Evolutionary conservation across 1,140 invertebrate genomes (phyloP).

Genomic region (Euwallacea fornicatus): DNA sequence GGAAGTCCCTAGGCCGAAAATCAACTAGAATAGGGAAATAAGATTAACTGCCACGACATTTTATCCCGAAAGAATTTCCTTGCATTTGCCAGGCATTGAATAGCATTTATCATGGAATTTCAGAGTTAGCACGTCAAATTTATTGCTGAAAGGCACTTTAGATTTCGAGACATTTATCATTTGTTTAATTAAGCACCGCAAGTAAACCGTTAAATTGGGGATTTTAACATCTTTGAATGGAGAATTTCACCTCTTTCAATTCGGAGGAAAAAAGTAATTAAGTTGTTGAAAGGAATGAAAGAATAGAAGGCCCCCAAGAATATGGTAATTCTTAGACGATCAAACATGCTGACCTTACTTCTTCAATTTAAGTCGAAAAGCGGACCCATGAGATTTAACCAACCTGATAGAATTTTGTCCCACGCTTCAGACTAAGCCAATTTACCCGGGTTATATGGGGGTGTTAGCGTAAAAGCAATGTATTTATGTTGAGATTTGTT

Average conservation of each 20-base stretch:
- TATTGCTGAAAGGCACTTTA: slow-evolving; percentile 28
- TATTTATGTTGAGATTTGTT: slow-evolving; percentile 35
- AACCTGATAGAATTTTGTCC: slow-evolving; percentile 35
- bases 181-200: slow-evolving; percentile 28
- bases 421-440: slow-evolving; percentile 34
- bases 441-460: slow-evolving; percentile 29
- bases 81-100: slow-evolving; percentile 18
- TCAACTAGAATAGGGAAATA: slow-evolving; percentile 13
- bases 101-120: slow-evolving; percentile 28
- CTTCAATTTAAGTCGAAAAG: slow-evolving; percentile 34
- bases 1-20: background rate
- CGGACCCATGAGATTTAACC: slow-evolving; percentile 27
- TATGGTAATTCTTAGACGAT: slow-evolving; percentile 32
- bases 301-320: slow-evolving; percentile 7
- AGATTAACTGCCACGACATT: slow-evolving; percentile 20
- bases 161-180: slow-evolving; percentile 32
- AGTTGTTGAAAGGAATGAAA: too few species aligned
- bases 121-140: slow-evolving; percentile 30
- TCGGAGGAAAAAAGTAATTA: too few species aligned
- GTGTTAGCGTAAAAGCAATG: slow-evolving; percentile 34
- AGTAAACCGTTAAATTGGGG: slow-evolving; percentile 30
- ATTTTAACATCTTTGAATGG: slow-evolving; percentile 15
- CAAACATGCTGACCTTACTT: slow-evolving; percentile 30
- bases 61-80: slow-evolving; percentile 19
- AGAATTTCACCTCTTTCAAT: slow-evolving; percentile 1